Conservation (phyloP, 2,113 vertebrate genomes). For the Erythrolamprus reginae region DNA sequence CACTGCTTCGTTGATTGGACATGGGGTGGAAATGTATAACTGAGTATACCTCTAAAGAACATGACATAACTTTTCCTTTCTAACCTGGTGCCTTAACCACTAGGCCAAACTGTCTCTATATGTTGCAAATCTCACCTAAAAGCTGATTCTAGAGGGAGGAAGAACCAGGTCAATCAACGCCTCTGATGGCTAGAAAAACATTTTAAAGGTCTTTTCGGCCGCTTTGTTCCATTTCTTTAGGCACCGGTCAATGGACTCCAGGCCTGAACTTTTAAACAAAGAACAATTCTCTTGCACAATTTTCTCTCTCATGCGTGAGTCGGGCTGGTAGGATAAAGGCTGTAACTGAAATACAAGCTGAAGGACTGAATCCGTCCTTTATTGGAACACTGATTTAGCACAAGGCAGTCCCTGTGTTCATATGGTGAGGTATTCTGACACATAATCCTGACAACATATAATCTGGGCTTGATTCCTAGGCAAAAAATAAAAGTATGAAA, state of each 20-base stretch:
- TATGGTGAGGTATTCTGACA: neutral
- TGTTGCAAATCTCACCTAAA: too few relatives aligned
- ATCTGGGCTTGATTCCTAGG: neutral
- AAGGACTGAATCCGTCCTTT: neutral
- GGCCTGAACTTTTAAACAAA: neutral
- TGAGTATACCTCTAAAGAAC: too few relatives aligned
- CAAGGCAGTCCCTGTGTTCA: neutral
- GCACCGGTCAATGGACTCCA: too few relatives aligned
- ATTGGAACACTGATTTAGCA: neutral
- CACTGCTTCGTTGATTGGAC: too few relatives aligned
- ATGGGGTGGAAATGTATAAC: too few relatives aligned
- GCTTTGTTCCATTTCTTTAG: neutral
- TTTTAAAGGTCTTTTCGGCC: neutral
- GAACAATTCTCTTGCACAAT: neutral
- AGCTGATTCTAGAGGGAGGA: too few relatives aligned
- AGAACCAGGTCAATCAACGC: too few relatives aligned
- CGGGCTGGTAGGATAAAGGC: neutral
- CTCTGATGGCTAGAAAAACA: neutral
- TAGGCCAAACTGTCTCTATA: too few relatives aligned
- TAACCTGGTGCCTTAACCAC: too few relatives aligned
- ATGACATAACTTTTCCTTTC: too few relatives aligned
- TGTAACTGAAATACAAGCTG: neutral
- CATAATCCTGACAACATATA: neutral
- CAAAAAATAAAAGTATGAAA: neutral
- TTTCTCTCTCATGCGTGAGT: neutral